Evolutionary conservation across 2,888 invertebrate genomes (phyloP).

Genomic region (Cheilosia variabilis): DNA sequence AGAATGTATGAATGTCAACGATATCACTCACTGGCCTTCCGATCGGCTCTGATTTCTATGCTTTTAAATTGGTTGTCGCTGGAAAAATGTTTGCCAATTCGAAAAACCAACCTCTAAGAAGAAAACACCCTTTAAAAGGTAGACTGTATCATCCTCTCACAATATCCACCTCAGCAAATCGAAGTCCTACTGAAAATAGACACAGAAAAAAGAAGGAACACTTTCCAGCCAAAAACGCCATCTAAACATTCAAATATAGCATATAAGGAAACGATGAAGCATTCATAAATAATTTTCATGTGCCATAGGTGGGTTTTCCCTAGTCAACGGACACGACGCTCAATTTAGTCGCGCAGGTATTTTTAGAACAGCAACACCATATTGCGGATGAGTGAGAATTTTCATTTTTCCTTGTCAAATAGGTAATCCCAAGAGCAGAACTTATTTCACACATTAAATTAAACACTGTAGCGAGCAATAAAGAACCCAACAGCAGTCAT

Average conservation of each 20-base stretch:
- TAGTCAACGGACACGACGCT: conserved; percentile 8
- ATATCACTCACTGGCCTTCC: too few species aligned
- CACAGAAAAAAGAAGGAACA: conserved; percentile 18
- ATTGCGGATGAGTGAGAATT: conserved; percentile 34
- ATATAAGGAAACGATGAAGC: conserved; percentile 51
- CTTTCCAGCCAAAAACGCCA: conserved; percentile 13
- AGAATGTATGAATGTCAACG: too few species aligned
- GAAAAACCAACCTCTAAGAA: too few species aligned
- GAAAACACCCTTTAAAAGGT: too few species aligned
- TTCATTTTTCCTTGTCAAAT: conserved; percentile 26
- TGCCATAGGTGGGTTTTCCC: conserved; percentile 58
- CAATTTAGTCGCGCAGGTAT: conserved; percentile 62
- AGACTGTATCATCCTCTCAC: not conserved
- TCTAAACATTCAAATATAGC: not conserved
- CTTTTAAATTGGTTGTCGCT: too few species aligned
- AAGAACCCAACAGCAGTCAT: conserved; percentile 44
- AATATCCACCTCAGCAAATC: not conserved
- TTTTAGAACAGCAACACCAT: conserved; percentile 55
- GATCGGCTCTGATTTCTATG: too few species aligned
- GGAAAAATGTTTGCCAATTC: too few species aligned
- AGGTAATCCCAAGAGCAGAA: conserved; percentile 44
- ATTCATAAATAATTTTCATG: conserved; percentile 49
- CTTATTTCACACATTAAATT: conserved; percentile 58
- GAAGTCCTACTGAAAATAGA: conserved; percentile 2
- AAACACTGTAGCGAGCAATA: conserved; percentile 27